These are phyloP conservation scores for Liparis tanakae DNA, from an alignment of 2,797 vertebrate genomes.

Conservation along the genomic window DNA sequence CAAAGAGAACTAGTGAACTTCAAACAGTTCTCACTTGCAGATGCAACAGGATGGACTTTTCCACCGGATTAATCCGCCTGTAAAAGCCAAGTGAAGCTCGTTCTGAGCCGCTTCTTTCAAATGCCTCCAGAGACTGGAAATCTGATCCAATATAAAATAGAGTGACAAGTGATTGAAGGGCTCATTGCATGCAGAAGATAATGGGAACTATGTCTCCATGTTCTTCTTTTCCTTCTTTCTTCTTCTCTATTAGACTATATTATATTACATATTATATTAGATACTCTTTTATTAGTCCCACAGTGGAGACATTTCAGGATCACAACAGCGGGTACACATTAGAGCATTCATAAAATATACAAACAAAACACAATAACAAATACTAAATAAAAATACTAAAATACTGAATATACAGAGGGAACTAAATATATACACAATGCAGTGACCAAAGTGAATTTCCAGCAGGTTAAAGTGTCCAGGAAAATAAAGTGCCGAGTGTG, in stretches of 20 bases:
- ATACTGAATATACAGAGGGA: no score
- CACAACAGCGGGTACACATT: no score
- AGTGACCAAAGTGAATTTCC: no score
- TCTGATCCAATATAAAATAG: not conserved
- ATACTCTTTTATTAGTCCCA: no score
- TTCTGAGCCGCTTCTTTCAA: slow-evolving; percentile 26
- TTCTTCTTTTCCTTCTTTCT: not conserved
- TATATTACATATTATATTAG: no score
- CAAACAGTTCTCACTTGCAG: slow-evolving; percentile 22
- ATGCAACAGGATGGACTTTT: slow-evolving; percentile 39
- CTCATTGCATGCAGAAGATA: not conserved
- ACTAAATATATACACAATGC: no score
- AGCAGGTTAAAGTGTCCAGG: no score
- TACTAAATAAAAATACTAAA: no score
- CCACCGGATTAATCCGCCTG: slow-evolving; percentile 20
- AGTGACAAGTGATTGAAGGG: not conserved
- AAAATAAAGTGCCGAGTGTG: no score
- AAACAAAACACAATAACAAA: no score
- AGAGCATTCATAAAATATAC: no score
- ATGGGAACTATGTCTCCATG: not conserved
- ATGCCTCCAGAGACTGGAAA: not conserved
- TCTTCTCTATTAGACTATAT: not conserved
- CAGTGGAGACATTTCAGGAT: no score
- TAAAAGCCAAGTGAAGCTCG: slow-evolving; percentile 16
- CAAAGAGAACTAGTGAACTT: slow-evolving; percentile 35